Conservation (phyloP, 2,113 vertebrate genomes). For the Tragelaphus strepsiceros region DNA sequence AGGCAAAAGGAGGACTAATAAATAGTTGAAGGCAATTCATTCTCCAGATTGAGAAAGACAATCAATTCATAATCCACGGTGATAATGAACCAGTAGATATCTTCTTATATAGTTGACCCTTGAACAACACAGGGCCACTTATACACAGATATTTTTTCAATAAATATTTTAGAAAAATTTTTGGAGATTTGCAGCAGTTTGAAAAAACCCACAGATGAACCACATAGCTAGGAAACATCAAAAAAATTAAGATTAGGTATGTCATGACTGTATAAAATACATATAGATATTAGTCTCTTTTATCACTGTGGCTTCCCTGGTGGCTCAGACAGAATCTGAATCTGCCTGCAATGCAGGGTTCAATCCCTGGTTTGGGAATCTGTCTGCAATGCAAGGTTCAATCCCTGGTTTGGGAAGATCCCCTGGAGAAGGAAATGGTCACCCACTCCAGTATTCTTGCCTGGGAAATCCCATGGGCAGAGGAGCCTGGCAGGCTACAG, state of each 20-base stretch:
- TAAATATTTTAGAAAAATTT: not conserved
- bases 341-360: not conserved
- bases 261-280: not conserved
- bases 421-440: not conserved
- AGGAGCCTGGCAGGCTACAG: not conserved
- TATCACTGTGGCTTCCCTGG: not conserved
- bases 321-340: not conserved
- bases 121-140: not conserved
- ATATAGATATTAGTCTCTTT: not conserved
- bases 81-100: not conserved
- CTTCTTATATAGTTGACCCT: not conserved
- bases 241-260: not conserved
- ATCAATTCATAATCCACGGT: not conserved
- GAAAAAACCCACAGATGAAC: not conserved
- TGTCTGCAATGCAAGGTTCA: not conserved
- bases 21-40: not conserved
- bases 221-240: not conserved
- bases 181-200: not conserved
- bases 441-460: not conserved
- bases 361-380: not conserved
- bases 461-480: not conserved
- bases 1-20: not conserved
- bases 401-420: not conserved
- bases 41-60: not conserved
- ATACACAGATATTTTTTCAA: not conserved